Conservation (phyloP, 2,888 invertebrate genomes). For the Drosophila tanythrix region DNA sequence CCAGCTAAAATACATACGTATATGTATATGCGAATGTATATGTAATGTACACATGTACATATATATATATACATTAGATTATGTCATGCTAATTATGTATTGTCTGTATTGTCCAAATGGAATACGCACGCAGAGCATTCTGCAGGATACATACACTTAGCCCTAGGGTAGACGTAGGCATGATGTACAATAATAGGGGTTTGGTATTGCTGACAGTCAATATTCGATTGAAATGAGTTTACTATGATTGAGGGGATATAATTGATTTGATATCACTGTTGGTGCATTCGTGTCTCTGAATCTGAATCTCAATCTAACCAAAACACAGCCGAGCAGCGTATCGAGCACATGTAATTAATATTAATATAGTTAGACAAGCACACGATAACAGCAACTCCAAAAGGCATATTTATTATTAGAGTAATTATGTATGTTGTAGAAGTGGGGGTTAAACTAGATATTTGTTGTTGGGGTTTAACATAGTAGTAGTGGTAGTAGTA, state of each 20-base stretch:
- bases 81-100: neutral
- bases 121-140: neutral
- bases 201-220: neutral
- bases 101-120: neutral
- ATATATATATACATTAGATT: neutral
- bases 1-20: conserved; percentile 1
- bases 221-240: conserved; percentile 5
- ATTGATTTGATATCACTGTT: conserved; percentile 10
- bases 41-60: neutral
- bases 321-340: conserved; percentile 12
- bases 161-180: neutral
- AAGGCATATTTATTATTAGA: conserved; percentile 7
- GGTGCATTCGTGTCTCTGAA: conserved; percentile 3
- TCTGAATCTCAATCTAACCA: conserved; percentile 8
- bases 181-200: neutral
- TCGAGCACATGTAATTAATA: conserved; percentile 9
- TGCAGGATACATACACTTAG: neutral
- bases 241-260: conserved; percentile 1
- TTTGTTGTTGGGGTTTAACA: conserved; percentile 30
- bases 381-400: conserved; percentile 26
- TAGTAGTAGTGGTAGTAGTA: neutral
- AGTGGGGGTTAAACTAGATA: conserved; percentile 29
- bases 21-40: neutral
- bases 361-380: conserved; percentile 20
- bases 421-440: conserved; percentile 9